Conservation (phyloP, 1,140 invertebrate species). For the Drosophila lini region DNA sequence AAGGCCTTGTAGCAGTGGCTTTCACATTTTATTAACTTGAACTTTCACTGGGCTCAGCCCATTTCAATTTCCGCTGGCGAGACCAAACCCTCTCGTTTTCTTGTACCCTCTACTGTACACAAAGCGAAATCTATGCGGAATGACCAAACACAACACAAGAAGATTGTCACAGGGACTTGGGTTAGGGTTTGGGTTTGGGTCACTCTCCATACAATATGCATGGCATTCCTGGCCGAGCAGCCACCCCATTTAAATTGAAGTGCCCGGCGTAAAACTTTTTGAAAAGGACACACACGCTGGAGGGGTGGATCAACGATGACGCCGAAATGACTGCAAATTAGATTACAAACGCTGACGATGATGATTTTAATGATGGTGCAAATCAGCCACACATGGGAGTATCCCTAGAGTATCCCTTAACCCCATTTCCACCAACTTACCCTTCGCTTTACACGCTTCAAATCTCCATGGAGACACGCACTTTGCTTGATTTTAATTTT, state of each 20-base stretch:
- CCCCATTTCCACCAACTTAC: conserved; percentile 15
- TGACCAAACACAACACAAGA: conserved; percentile 47
- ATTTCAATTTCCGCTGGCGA: conserved; percentile 36
- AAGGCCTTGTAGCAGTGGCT: conserved; percentile 8
- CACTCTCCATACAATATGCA: conserved; percentile 58
- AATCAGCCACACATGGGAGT: conserved; percentile 60
- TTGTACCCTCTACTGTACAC: conserved; percentile 19
- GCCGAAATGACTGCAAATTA: conserved; percentile 55
- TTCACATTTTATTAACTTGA: conserved; percentile 20
- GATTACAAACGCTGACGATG: conserved; percentile 66
- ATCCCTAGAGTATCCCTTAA: background rate
- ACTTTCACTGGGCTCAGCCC: background rate
- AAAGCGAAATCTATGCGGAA: conserved; percentile 40
- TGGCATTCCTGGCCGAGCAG: conserved; percentile 23
- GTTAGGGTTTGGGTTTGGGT: conserved; percentile 42
- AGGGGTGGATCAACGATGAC: background rate
- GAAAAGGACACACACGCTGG: conserved; percentile 50
- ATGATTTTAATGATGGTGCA: conserved; percentile 74
- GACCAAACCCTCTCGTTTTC: background rate
- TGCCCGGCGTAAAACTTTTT: conserved; percentile 36
- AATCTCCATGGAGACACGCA: conserved; percentile 14
- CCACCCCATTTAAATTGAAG: conserved; percentile 37
- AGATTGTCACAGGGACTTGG: conserved; percentile 45
- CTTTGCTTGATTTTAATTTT: background rate
- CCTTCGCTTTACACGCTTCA: conserved; percentile 1